Base-by-base conservation (phyloP, 2,888 invertebrate genomes). In the Apotomis betuletana region DNA sequence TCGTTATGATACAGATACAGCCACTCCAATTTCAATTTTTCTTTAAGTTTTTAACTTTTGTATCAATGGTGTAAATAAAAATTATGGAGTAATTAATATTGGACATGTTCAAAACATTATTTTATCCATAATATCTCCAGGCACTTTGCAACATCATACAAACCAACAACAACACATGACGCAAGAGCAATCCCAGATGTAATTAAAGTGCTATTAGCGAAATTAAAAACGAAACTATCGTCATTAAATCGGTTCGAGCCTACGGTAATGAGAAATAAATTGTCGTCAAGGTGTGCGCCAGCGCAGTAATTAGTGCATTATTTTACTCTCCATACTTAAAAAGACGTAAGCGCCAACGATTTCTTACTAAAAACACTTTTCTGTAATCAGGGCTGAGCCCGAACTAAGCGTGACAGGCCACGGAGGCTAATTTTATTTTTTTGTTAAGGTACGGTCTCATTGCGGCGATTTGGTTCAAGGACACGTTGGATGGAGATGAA, bases 161-260 rank as follows among this genome's bases (percentile, higher is more conserved):
- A 9, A 41, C 15, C 49, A 15, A 27, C 52, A 59, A 70, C 13
- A 63, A 44, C 38, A 44, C 13, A 64, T 59, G n/a, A 15, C 44
- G 58, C 27, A 67, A 65, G 8, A 59, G 69, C 67, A 69, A 59
- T 65, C 59, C 49, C 57, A 70, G 63, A 73, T 64, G 69, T 90
- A 92, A 92, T 93, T 92, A 93, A 93, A 92, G 89, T 90, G 91
- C 90, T 87, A 89, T 92, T 91, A 91, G 90, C 88, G 82, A 90
- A 92, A 92, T 92, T 92, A 92, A 91, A 91, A 91, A 91, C 90
- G 90, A 91, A 92, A 91, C 91, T 90, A 91, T 88, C 85, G 84
- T 82, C 80, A 84, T 82, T 81, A 82, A 80, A 76, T 79, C 79
- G 85, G 88, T 89, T 88, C 86, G 79, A 65, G 75, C 75, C 75